Base-by-base conservation (phyloP, 64 coral and sea anemone species). In the Pocillopora verrucosa region DNA sequence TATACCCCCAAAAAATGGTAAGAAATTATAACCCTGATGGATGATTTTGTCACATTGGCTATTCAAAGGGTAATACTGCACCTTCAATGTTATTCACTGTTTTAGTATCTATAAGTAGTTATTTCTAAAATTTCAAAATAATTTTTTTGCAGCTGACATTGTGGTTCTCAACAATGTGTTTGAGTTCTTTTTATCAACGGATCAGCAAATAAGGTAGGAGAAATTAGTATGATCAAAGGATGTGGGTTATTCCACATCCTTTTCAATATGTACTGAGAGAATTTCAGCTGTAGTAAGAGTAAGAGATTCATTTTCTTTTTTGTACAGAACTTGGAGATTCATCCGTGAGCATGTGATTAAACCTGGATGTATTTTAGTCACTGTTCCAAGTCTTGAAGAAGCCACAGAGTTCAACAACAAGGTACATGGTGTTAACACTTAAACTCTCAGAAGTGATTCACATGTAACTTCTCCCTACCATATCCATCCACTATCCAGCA, bases 161-260 rank as follows among this genome's bases (percentile, higher is more conserved):
- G 74, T 98, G 67, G 76, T 98, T 62, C 68, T 98, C 1, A 93
- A 98, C 63, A 98, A 98, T 75, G 89, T 91, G 7, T 98, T 98
- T 88, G 92, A 98, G 61, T 98, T 94, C 80, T 98, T 98, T 73
- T 63, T 91, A 73, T 74, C 92, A 58, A 62, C 14, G 74, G 79
- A 89, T 64, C 78, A 90, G 64, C 95, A 98, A 83, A 91, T 82
- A 56, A 98, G 92, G 95, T 98, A 91, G 30, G 34, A 58, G 69
- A 10, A 6, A 24, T 35, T 19, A 51, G 22, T 45, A 0, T 75
- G 1, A 67, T 67, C 64, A 16, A 16, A 67, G 9, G 0, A 1
- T 67, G 64, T 22, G 16, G 64, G 22, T 67, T 19, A 67, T 0
- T 51, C 41, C 1, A 51, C 41, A 51, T 51, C 41, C 41, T 51